Base-by-base conservation (phyloP, 2,888 invertebrate genomes). In the Theodoxus fluviatilis region DNA sequence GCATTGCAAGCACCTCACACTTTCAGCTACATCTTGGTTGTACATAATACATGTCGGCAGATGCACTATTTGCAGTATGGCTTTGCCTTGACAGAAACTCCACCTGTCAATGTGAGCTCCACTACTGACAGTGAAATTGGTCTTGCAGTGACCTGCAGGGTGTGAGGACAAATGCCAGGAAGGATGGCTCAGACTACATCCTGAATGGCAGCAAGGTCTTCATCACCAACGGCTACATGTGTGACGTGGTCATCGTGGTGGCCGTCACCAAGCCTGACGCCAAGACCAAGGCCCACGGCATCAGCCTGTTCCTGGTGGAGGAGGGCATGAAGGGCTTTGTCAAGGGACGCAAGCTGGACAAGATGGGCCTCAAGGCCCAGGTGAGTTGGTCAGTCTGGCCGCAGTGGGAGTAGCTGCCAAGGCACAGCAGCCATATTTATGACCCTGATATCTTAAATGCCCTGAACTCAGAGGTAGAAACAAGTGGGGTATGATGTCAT, bases 191-290 rank as follows among this genome's bases (percentile, higher is more conserved):
- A 72, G 88, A 88, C 77, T 88, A 84, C 80, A 87, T 88, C 70
- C 79, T 88, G 25, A 88, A 88, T 76, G 88, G 88, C 43, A 86
- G 86, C 75, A 89, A 89, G 79, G 84, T 84, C 12, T 88, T 87
- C 77, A 89, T 89, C 73, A 87, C 88, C 28, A 89, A 89, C 75
- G 88, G 88, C 33, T 84, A 77, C 75, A 80, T 86, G 83, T 73
- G 81, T 31, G 88, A 88, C 75, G 74, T 88, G 0, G 85, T 85
- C n/a, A 77, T 88, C 40, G 88, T 88, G 9, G 88, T 88, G 4
- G 87, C 88, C 0, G 76, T 88, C 4, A 88, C 88, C 3, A 83
- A 88, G 73, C 78, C 85, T 4, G 74, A 77, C 35, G 88, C 88
- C 33, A 87, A 87, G 74, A 82, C 84, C 7, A 78, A 81, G 4